Percentiles rank a stretch among this genome's conserved stretches.
Evolutionary conservation across 2,797 vertebrate species (phyloP).

Genomic region (Lacerta bilineata): DNA sequence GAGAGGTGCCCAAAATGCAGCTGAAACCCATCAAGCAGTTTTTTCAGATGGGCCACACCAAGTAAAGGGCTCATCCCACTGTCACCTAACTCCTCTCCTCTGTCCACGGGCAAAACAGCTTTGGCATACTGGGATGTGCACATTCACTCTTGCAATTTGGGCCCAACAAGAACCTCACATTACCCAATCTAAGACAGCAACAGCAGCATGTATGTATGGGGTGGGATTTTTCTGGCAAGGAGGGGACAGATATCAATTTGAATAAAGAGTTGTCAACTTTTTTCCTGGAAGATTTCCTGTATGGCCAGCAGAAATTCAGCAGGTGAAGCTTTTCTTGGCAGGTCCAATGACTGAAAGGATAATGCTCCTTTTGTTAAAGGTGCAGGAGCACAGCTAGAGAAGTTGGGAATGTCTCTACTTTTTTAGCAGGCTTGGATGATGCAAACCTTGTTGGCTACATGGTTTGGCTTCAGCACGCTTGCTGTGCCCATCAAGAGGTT

Average conservation of each 20-base stretch:
- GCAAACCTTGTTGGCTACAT: background rate
- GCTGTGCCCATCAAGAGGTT: background rate
- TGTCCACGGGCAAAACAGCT: background rate
- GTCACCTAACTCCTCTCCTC: background rate
- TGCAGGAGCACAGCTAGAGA: background rate
- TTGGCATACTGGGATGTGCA: background rate
- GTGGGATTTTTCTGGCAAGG: background rate
- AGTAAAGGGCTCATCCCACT: background rate
- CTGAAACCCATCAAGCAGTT: conserved; percentile 10
- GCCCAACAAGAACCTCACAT: background rate
- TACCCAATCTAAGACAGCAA: background rate
- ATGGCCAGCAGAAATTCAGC: background rate
- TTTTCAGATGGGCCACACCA: conserved; percentile 24
- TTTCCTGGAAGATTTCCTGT: background rate
- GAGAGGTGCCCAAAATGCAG: conserved; percentile 47
- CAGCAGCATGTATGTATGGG: too few species aligned
- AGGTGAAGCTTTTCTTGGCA: background rate
- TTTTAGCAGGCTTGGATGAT: background rate
- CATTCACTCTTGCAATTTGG: background rate
- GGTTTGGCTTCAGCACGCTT: background rate
- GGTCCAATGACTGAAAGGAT: background rate
- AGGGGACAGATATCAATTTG: background rate
- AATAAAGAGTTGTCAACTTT: background rate
- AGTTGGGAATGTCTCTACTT: background rate
- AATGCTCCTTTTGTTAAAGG: background rate